Evolutionary conservation across 2,797 vertebrate species (phyloP).

Genomic region (Xiphophorus birchmanni): DNA sequence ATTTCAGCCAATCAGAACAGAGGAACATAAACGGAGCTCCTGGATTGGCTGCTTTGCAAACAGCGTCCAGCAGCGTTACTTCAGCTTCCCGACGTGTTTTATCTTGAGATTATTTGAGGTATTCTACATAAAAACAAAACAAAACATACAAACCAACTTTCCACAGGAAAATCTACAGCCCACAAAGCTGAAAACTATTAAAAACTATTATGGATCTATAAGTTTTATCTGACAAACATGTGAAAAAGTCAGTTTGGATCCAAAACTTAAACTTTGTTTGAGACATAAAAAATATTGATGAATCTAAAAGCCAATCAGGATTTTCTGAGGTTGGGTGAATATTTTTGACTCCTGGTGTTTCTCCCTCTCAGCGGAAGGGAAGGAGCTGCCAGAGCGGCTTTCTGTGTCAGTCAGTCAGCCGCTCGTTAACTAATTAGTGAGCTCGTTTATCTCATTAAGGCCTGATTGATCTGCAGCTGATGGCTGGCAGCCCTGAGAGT

Average conservation of each 20-base stretch:
- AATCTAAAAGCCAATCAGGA: neutral
- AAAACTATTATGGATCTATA: neutral
- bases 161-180: no score
- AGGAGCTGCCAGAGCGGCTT: constrained; percentile 32
- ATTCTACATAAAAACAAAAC: no score
- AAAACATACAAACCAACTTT: no score
- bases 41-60: no score
- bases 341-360: constrained; percentile 4
- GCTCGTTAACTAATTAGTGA: constrained; percentile 69
- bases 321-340: neutral
- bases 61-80: no score
- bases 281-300: neutral
- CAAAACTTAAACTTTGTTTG: neutral
- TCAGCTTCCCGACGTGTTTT: no score
- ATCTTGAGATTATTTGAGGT: no score
- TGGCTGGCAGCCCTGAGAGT: constrained; percentile 52
- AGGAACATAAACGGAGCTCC: neutral
- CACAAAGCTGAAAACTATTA: no score
- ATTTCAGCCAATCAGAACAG: neutral
- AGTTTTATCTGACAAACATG: neutral
- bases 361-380: constrained; percentile 5
- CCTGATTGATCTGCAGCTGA: constrained; percentile 70
- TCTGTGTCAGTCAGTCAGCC: constrained; percentile 52
- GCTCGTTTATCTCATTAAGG: constrained; percentile 73
- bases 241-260: neutral